Conservation (phyloP, 2,113 vertebrate species). For the Ploceus nigricollis region DNA sequence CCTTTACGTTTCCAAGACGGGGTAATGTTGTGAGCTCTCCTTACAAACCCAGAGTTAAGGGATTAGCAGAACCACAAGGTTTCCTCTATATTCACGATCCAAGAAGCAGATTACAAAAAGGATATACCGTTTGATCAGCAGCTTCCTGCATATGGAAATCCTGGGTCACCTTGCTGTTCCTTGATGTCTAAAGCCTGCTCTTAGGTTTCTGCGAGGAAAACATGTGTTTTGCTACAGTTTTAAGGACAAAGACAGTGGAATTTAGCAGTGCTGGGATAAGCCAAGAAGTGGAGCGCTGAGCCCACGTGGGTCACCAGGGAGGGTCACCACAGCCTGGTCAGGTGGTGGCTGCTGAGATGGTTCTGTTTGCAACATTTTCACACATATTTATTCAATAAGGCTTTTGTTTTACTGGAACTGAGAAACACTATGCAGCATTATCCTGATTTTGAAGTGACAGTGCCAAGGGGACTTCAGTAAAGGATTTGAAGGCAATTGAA, state of each 20-base stretch:
- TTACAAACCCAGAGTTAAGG: not conserved
- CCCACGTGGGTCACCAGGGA: constrained; percentile 40
- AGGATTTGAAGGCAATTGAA: constrained; percentile 69
- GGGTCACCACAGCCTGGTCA: constrained; percentile 53
- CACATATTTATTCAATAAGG: constrained; percentile 78
- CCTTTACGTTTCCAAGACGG: rapidly evolving
- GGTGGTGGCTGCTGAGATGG: constrained; percentile 69
- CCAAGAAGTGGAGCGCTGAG: constrained; percentile 72
- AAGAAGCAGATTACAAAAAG: constrained; percentile 13
- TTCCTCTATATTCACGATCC: not conserved
- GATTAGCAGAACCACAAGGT: constrained; percentile 5
- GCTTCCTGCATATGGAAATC: constrained; percentile 31
- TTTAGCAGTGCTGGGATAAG: constrained; percentile 12
- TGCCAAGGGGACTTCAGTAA: constrained; percentile 65
- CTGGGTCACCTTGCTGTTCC: constrained; percentile 29
- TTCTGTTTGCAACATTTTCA: constrained; percentile 76
- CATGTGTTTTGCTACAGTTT: not conserved
- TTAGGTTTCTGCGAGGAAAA: not conserved
- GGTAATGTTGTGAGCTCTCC: not conserved
- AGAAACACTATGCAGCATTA: constrained; percentile 66
- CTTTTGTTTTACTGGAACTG: constrained; percentile 74
- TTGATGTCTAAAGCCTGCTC: constrained; percentile 1
- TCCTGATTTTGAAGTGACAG: constrained; percentile 74
- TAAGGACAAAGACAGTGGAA: constrained; percentile 54
- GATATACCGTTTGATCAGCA: constrained; percentile 3